Conservation (phyloP, 2,888 invertebrate species). For the Steinernema scapterisci region DNA sequence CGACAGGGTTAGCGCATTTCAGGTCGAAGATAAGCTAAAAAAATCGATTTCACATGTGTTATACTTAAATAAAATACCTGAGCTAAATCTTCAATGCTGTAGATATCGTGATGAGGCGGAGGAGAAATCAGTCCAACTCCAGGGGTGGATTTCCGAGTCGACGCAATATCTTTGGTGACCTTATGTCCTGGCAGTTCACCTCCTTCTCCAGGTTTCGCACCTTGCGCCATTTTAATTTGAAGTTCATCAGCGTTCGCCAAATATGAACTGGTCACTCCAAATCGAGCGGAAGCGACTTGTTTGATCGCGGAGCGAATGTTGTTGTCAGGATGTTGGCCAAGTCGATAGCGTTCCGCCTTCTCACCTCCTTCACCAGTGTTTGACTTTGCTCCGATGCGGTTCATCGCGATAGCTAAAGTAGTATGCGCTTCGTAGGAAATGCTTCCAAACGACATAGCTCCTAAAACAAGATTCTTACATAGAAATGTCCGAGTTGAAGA, state of each 20-base stretch:
- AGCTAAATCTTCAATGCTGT: slow-evolving; percentile 97
- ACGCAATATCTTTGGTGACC: slow-evolving; percentile 90
- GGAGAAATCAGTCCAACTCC: slow-evolving; percentile 97
- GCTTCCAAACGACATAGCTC: slow-evolving; percentile 95
- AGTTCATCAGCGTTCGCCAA: slow-evolving; percentile 95
- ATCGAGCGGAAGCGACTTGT: slow-evolving; percentile 95
- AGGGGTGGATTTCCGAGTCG: slow-evolving; percentile 90
- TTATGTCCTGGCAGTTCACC: slow-evolving; percentile 90
- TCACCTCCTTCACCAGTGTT: slow-evolving; percentile 97
- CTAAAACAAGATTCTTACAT: slow-evolving; percentile 67
- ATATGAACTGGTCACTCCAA: slow-evolving; percentile 96
- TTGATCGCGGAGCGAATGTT: slow-evolving; percentile 93
- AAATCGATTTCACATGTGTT: background rate
- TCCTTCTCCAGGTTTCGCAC: slow-evolving; percentile 98
- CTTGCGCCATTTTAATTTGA: slow-evolving; percentile 98
- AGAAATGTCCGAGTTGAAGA: background rate
- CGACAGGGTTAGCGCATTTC: slow-evolving; percentile 92
- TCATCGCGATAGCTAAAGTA: slow-evolving; percentile 94
- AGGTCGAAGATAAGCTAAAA: slow-evolving; percentile 86
- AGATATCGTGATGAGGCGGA: slow-evolving; percentile 99
- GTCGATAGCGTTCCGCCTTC: slow-evolving; percentile 74
- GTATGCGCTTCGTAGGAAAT: slow-evolving; percentile 95
- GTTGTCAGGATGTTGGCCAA: slow-evolving; percentile 78
- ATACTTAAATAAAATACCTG: slow-evolving; percentile 81
- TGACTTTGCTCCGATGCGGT: slow-evolving; percentile 92